Evolutionary conservation across 2,797 vertebrate genomes (phyloP).

Genomic region (Hoplostethus mediterraneus): DNA sequence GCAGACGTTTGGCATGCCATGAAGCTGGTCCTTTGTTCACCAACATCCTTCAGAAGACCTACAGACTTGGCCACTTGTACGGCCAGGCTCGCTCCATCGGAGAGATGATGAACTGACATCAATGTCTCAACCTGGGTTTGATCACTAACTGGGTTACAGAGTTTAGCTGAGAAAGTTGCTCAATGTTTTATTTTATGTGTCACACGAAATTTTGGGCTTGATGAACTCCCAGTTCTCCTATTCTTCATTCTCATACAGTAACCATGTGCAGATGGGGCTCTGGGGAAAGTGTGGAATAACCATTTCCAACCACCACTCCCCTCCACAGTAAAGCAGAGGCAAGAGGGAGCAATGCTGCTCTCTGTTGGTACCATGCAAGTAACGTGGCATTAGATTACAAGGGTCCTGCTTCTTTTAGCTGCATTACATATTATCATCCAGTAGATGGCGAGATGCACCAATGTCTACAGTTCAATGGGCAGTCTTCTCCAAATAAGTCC

Average conservation of each 20-base stretch:
- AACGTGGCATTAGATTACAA: neutral
- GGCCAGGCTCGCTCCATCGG: conserved; percentile 22
- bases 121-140: conserved; percentile 11
- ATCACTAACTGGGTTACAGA: conserved; percentile 25
- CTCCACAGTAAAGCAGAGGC: neutral
- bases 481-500: neutral
- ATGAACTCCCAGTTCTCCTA: conserved; percentile 17
- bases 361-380: conserved; percentile 43
- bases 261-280: conserved; percentile 9
- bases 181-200: conserved; percentile 18
- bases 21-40: conserved; percentile 50
- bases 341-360: conserved; percentile 45
- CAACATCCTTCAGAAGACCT: conserved; percentile 36
- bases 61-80: conserved; percentile 20
- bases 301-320: neutral
- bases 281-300: conserved; percentile 22
- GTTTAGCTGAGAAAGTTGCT: conserved; percentile 15
- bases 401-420: neutral
- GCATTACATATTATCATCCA: conserved; percentile 37
- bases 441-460: conserved; percentile 57
- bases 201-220: conserved; percentile 4
- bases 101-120: conserved; percentile 38
- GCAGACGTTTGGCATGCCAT: conserved; percentile 41
- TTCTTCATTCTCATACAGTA: conserved; percentile 21
- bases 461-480: neutral